Base-by-base conservation (phyloP, 2,888 invertebrate genomes). In the Lacanobia wlatinum region DNA sequence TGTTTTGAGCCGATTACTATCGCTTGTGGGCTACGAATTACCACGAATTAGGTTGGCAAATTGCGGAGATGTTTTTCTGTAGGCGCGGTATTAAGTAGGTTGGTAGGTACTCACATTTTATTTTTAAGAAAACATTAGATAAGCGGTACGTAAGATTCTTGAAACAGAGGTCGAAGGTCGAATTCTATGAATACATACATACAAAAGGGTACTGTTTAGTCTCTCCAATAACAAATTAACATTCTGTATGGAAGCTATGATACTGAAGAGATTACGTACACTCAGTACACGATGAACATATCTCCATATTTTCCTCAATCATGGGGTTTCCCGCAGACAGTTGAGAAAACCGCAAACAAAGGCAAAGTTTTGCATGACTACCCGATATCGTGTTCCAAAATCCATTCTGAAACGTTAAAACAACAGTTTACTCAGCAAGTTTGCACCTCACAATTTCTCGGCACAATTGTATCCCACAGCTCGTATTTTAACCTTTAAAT, bases 401-500 rank as follows among this genome's bases (percentile, higher is more conserved):
- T 28, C 62, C 61, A 55, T 73, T 77, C 52, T 16, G 34, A 72
- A 62, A 60, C 68, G 23, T 63, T 70, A 64, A 78, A 80, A 78
- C 78, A 66, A 34, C 68, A 74, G 68, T 80, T 75, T 70, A 61
- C 53, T 70, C 43, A 55, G 58, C 65, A 63, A 73, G 38, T 83
- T 78, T 73, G 73, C 79, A 78, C 69, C 55, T 73, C 56, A 56
- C 60, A 18, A 64, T 81, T 74, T 70, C 74, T 70, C 48, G 66
- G 74, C 52, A 79, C 55, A 79, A 56, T 83, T 79, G 69, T 65
- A 65, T 59, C 75, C 66, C 55, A 23, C 60, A 52, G 62, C 52
- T 70, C 56, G 65, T 73, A 70, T 71, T 72, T 82, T 79, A 76
- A 74, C 80, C 73, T 84, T 71, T 71, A 86, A 75, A 84, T 84